Conservation (phyloP, 2,888 invertebrate species). For the Atethmia centrago region DNA sequence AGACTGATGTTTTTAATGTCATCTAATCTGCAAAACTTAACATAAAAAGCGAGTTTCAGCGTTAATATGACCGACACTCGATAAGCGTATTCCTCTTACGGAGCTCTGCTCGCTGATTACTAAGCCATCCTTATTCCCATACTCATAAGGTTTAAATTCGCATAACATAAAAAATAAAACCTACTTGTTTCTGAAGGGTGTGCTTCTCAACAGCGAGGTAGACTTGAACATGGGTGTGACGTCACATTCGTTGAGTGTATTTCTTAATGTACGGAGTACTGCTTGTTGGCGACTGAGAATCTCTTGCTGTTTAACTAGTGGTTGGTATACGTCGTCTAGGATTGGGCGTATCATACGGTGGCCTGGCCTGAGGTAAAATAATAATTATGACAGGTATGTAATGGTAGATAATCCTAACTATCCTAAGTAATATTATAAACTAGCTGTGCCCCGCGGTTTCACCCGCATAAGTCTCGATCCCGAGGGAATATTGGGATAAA, state of each 20-base stretch:
- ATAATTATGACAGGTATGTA: not conserved
- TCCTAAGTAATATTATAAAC: too few species aligned
- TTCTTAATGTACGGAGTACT: conserved; percentile 81
- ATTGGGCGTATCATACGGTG: conserved; percentile 92
- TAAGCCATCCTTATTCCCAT: not conserved
- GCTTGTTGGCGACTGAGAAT: conserved; percentile 91
- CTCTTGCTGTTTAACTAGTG: conserved; percentile 94
- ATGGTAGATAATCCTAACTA: not conserved
- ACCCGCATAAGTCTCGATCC: too few species aligned
- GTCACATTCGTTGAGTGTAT: conserved; percentile 82
- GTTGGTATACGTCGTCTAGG: conserved; percentile 94
- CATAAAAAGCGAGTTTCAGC: not conserved
- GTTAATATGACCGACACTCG: conserved; percentile 72
- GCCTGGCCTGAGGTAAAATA: conserved; percentile 73
- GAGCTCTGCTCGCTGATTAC: conserved; percentile 87
- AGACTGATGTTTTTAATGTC: not conserved
- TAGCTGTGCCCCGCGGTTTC: too few species aligned
- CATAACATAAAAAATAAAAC: conserved; percentile 13
- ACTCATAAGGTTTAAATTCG: conserved; percentile 48
- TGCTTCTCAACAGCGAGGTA: conserved; percentile 81
- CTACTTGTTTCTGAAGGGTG: conserved; percentile 83
- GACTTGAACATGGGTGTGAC: conserved; percentile 79
- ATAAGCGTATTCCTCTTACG: conserved; percentile 82
- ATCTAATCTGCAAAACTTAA: not conserved
- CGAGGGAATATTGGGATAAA: too few species aligned